Evolutionary conservation across 2,797 vertebrate species (phyloP).

Genomic region (Myotis planiceps): DNA sequence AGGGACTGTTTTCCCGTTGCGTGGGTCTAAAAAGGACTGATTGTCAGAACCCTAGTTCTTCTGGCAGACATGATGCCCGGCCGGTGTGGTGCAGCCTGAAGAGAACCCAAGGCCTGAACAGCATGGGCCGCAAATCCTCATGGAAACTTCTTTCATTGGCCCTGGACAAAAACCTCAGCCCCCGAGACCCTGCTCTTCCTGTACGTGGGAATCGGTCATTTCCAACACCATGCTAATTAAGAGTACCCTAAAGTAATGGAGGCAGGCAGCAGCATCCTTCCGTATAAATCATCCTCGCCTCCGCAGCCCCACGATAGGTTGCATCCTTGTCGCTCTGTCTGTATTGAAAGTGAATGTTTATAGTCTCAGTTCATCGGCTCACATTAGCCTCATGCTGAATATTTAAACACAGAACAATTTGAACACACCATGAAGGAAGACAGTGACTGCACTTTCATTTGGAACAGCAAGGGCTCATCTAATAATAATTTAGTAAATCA

Average conservation of each 20-base stretch:
- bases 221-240: slow-evolving; percentile 86
- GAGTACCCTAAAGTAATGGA: slow-evolving; percentile 84
- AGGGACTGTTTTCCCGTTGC: background rate
- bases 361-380: slow-evolving; percentile 91
- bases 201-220: slow-evolving; percentile 71
- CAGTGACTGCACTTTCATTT: slow-evolving; percentile 88
- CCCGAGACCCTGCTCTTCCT: slow-evolving; percentile 15
- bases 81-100: background rate
- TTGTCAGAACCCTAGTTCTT: background rate
- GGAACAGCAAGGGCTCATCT: slow-evolving; percentile 89
- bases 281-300: slow-evolving; percentile 89
- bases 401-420: slow-evolving; percentile 93
- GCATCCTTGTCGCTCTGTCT: slow-evolving; percentile 86
- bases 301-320: slow-evolving; percentile 85
- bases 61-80: background rate
- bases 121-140: background rate
- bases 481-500: slow-evolving; percentile 92
- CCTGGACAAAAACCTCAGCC: slow-evolving; percentile 2
- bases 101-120: background rate
- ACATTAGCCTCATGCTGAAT: slow-evolving; percentile 93
- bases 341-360: slow-evolving; percentile 89
- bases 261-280: slow-evolving; percentile 85
- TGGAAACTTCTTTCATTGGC: background rate
- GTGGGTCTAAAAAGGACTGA: background rate
- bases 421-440: slow-evolving; percentile 89